Base-by-base conservation (phyloP, 2,797 vertebrate species). In the Sarcophilus harrisii region DNA sequence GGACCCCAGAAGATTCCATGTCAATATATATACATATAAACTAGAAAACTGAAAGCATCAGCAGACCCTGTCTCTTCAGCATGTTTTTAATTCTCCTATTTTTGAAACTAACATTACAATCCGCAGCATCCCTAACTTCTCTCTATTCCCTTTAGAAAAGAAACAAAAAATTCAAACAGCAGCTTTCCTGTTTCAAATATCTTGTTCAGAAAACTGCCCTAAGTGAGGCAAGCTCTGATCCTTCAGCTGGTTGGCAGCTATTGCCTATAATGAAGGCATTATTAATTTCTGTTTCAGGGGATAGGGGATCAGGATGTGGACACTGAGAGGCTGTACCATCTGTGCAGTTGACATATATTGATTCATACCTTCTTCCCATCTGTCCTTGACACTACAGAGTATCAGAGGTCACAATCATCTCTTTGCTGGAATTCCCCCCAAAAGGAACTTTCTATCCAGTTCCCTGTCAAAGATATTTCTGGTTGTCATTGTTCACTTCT, bases 281-380 rank as follows among this genome's bases (percentile, higher is more conserved):
- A 99, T 98, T 98, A 98, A 99, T 99, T 98, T 98, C 97, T 97
- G 97, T 98, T 99, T 98, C 98, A 97, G 98, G 96, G 98, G 97
- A 98, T 98, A 95, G 98, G 94, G 98, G 98, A 98, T 98, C 98
- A 97, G 97, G 97, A 98, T 98, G 98, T 98, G 98, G 98, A 98
- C 98, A 98, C 98, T 98, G 98, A 97, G 98, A 97, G 98, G 98
- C 98, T 98, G 96, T 98, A 98, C 98, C 99, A 99, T 99, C 99
- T 99, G 99, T 98, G 98, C 98, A 0, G 98, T 95, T 98, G 98
- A 98, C 98, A 98, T 98, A 98, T 98, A 99, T 98, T 98, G 98
- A 98, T 99, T 98, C 98, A 98, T 97, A 98, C 98, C 98, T 98
- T 98, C 98, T 98, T 98, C 98, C 98, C 99, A 99, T 99, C 98